Percentiles rank a stretch among this genome's conserved stretches.
phyloP scores from a whole-genome alignment of 2,113 vertebrate genomes.

The Scopus umbretta region DNA sequence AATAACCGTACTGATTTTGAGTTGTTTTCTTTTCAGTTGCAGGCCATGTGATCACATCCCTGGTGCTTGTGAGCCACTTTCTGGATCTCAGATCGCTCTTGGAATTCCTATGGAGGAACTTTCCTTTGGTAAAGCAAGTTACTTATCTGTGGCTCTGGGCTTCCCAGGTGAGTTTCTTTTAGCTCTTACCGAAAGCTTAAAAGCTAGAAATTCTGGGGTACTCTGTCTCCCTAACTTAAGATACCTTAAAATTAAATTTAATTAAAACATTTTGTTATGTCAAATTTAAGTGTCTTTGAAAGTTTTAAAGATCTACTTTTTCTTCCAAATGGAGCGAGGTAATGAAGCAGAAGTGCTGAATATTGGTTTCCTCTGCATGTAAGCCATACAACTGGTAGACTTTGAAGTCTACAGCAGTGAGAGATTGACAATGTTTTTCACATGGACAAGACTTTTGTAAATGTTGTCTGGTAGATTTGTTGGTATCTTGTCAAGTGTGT shows the following conservation, averaged over 20 bases:
- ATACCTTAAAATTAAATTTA: not conserved
- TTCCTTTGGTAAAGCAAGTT: fast-evolving
- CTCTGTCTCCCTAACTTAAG: not conserved
- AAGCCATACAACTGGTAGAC: not conserved
- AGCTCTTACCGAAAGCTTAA: not conserved
- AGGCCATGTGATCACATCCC: not conserved
- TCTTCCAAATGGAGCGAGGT: not conserved
- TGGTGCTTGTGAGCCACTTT: not conserved
- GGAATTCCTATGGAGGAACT: not conserved
- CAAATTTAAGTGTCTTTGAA: not conserved
- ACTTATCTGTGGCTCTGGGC: not conserved
- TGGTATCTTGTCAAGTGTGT: not conserved
- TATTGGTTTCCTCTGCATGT: not conserved
- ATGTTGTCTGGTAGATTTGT: not conserved
- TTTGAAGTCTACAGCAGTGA: not conserved
- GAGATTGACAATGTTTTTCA: not conserved
- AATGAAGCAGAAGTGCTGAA: not conserved
- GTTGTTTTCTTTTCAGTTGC: not conserved
- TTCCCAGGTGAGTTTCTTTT: not conserved
- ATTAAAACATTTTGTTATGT: not conserved
- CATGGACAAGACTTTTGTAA: not conserved
- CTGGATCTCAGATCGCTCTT: not conserved
- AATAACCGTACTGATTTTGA: not conserved
- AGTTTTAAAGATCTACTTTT: not conserved
- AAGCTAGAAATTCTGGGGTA: not conserved